Percentiles rank a stretch among this genome's conserved stretches.
Evolutionary conservation across 2,797 vertebrate genomes (phyloP).

Genomic region (Acanthiza pusilla): DNA sequence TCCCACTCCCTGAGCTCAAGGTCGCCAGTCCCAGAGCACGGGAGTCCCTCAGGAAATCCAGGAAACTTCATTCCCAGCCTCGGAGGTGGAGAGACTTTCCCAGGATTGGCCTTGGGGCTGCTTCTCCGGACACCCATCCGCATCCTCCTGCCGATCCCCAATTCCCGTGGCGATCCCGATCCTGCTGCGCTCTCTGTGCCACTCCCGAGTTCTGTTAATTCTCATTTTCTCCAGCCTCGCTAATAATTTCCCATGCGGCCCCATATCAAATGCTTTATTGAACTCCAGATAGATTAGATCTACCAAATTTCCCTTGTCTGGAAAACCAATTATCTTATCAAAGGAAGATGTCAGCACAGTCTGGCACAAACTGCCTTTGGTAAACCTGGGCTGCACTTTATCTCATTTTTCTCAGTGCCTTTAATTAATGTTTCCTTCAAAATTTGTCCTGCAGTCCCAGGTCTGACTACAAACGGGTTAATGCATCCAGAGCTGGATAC

Average conservation of each 20-base stretch:
- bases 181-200: accelerated
- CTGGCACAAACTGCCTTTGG: conserved; percentile 60
- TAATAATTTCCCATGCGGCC: conserved; percentile 57
- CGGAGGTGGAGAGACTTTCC: not conserved
- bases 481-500: not conserved
- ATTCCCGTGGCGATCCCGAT: accelerated
- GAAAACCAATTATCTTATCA: conserved; percentile 68
- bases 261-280: conserved; percentile 63
- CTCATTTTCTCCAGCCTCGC: conserved; percentile 36
- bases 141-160: accelerated
- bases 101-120: accelerated
- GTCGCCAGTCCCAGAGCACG: accelerated
- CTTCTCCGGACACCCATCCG: accelerated
- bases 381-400: conserved; percentile 53
- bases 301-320: conserved; percentile 60
- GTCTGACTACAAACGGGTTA: not conserved
- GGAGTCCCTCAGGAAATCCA: too few species aligned
- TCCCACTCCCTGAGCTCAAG: not conserved
- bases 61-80: not conserved
- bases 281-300: conserved; percentile 63
- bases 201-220: not conserved
- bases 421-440: conserved; percentile 57
- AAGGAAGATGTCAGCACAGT: conserved; percentile 55
- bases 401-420: conserved; percentile 41
- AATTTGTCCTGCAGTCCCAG: not conserved